A percentile compares a stretch with the other conserved stretches of the same genome.
phyloP scores from a whole-genome alignment of 2,113 vertebrate genomes.

The Lagenorhynchus albirostris region DNA sequence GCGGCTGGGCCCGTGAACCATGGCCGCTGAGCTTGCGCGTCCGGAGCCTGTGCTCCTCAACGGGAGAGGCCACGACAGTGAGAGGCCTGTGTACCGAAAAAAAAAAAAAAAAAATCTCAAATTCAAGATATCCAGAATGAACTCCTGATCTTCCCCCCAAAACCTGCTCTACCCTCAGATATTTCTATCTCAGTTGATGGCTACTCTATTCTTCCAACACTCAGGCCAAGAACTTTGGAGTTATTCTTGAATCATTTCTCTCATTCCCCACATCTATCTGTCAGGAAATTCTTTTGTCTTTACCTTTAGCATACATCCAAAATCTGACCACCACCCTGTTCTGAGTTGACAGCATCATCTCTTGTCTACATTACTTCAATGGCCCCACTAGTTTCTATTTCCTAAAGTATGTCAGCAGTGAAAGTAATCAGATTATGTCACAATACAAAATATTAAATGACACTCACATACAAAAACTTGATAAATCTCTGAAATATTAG shows the following conservation, averaged over 20 bases:
- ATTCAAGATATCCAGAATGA: not conserved
- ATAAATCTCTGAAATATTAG: not conserved
- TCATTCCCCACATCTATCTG: not conserved
- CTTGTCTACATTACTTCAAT: not conserved
- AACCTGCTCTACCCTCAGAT: not conserved
- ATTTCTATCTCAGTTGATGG: not conserved
- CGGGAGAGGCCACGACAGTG: no score
- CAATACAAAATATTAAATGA: not conserved
- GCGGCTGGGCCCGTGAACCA: no score
- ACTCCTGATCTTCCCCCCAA: not conserved
- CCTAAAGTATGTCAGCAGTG: not conserved
- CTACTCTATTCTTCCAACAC: not conserved
- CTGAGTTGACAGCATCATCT: not conserved
- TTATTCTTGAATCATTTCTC: conserved; percentile 18
- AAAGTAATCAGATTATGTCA: not conserved
- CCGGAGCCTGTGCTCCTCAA: no score
- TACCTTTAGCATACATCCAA: not conserved
- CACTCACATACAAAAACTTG: not conserved
- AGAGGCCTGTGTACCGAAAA: no score
- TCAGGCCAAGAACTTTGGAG: not conserved
- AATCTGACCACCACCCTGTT: not conserved
- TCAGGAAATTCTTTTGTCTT: not conserved
- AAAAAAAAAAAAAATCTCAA: not conserved
- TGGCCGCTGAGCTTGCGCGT: no score
- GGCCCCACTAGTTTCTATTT: not conserved